Evolutionary conservation across 1,140 invertebrate species (phyloP).

Genomic region (Frieseomelitta varia): DNA sequence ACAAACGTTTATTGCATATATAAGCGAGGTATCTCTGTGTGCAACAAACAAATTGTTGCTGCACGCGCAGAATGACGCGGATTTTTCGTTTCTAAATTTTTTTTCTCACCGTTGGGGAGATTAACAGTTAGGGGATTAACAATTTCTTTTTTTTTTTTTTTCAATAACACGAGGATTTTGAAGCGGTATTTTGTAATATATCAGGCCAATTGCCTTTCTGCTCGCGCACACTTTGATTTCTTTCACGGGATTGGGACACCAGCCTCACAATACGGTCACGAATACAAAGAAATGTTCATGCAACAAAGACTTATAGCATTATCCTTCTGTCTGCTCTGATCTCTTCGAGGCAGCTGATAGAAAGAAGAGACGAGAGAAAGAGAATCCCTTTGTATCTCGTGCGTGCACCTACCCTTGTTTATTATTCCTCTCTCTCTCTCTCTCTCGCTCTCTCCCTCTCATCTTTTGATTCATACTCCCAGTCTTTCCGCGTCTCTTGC

Average conservation of each 20-base stretch:
- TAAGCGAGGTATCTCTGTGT: no score
- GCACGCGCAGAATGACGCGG: not conserved
- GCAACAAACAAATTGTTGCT: not conserved
- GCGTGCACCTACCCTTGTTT: conserved; percentile 60
- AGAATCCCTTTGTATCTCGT: conserved; percentile 71
- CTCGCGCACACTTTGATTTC: conserved; percentile 19
- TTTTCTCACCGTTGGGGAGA: no score
- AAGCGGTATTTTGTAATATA: not conserved
- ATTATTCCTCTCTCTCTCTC: conserved; percentile 37
- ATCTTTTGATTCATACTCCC: conserved; percentile 45
- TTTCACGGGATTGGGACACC: conserved; percentile 26
- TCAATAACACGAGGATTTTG: not conserved
- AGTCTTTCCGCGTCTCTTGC: conserved; percentile 30
- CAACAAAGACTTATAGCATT: conserved; percentile 73
- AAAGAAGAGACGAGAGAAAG: conserved; percentile 69
- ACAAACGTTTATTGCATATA: not conserved
- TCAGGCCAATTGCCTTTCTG: not conserved
- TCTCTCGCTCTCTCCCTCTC: conserved; percentile 23
- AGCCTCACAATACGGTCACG: not conserved
- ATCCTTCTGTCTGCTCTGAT: conserved; percentile 72
- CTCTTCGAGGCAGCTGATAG: conserved; percentile 76
- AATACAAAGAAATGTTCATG: conserved; percentile 48
- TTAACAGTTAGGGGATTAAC: no score
- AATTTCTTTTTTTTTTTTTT: not conserved
- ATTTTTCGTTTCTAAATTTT: not conserved